phyloP scores from a whole-genome alignment of 2,888 invertebrate species.

The Athetis lepigone region DNA sequence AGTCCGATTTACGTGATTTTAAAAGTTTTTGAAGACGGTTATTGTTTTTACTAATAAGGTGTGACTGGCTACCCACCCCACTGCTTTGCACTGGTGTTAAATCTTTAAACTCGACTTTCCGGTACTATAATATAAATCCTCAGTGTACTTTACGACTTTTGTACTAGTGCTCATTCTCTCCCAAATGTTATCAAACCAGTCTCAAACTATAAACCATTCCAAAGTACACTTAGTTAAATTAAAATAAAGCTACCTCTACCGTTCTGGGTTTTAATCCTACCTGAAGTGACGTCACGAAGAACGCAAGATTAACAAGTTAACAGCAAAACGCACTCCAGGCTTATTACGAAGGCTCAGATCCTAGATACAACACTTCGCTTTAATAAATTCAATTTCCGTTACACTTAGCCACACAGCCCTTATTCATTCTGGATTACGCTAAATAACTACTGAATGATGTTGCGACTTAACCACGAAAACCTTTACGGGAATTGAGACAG shows the following conservation, averaged over 20 bases:
- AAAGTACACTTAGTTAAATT: not conserved
- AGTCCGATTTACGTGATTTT: too few species aligned
- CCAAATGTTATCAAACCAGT: too few species aligned
- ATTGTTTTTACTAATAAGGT: too few species aligned
- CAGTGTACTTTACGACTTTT: too few species aligned
- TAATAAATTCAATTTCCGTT: conserved; percentile 74
- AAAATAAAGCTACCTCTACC: conserved; percentile 11
- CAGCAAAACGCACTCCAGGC: conserved; percentile 50
- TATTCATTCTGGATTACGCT: conserved; percentile 69
- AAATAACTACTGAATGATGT: conserved; percentile 62
- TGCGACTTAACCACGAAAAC: conserved; percentile 47
- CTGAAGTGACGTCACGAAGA: conserved; percentile 11
- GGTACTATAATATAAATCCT: too few species aligned
- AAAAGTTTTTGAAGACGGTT: too few species aligned
- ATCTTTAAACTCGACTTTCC: too few species aligned
- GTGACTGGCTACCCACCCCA: too few species aligned
- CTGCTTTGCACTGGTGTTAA: too few species aligned
- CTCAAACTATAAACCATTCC: not conserved
- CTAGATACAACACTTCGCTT: conserved; percentile 58
- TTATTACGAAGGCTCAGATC: conserved; percentile 50
- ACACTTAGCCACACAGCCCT: conserved; percentile 64
- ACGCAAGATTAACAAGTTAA: conserved; percentile 45
- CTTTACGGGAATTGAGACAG: conserved; percentile 29
- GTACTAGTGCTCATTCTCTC: too few species aligned
- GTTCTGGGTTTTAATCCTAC: conserved; percentile 28